Evolutionary conservation across 2,888 invertebrate genomes (phyloP).

Genomic region (Drymonia ruficornis): DNA sequence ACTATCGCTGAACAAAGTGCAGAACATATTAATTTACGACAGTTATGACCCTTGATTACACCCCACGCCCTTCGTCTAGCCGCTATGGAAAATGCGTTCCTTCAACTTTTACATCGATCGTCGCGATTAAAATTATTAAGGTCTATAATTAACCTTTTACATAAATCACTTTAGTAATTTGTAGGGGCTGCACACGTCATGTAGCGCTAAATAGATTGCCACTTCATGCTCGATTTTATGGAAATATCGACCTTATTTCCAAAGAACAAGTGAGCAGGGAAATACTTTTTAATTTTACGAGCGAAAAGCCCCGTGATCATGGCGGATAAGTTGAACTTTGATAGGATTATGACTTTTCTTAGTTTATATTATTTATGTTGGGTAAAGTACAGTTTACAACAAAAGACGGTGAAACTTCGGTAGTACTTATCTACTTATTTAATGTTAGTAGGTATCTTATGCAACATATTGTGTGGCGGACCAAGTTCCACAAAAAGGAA

Average conservation of each 20-base stretch:
- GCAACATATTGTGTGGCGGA: too few species aligned
- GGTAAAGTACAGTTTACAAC: constrained; percentile 10
- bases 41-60: neutral
- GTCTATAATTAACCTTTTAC: constrained; percentile 21
- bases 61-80: neutral
- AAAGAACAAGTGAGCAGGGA: constrained; percentile 16
- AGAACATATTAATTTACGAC: neutral
- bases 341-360: constrained; percentile 33
- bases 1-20: neutral
- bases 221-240: constrained; percentile 26
- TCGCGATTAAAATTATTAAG: constrained; percentile 12
- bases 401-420: neutral
- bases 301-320: constrained; percentile 30
- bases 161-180: constrained; percentile 39
- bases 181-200: constrained; percentile 27
- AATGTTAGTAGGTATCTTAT: too few species aligned
- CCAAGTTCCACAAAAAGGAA: too few species aligned
- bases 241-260: constrained; percentile 38
- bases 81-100: neutral
- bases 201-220: constrained; percentile 18
- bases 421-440: too few species aligned
- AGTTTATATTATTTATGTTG: constrained; percentile 36
- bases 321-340: constrained; percentile 30
- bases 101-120: constrained; percentile 12
- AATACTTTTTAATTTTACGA: constrained; percentile 36